A percentile compares a stretch with the other conserved stretches of the same genome.
phyloP scores from a whole-genome alignment of 2,113 vertebrate species.

The Tetraodon nigroviridis region DNA sequence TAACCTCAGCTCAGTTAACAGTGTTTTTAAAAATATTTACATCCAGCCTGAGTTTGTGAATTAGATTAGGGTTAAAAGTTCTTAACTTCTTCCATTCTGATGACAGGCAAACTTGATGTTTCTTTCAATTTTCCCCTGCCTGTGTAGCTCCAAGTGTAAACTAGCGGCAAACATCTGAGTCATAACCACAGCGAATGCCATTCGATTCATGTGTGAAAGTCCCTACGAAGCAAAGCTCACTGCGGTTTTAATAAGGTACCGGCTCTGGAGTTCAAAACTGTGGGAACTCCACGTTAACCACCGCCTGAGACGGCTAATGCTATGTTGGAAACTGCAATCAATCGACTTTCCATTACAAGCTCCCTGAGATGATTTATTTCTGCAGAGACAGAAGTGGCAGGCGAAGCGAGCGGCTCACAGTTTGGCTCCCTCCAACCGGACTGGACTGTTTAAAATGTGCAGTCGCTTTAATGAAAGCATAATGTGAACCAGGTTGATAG shows the following conservation, averaged over 20 bases:
- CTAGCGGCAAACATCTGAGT: constrained; percentile 56
- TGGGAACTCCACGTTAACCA: constrained; percentile 32
- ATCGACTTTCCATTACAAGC: constrained; percentile 63
- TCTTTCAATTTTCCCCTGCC: neutral
- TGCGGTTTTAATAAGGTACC: constrained; percentile 48
- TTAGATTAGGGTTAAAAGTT: neutral
- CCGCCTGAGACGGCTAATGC: constrained; percentile 24
- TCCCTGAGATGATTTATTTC: constrained; percentile 52
- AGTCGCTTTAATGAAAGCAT: constrained; percentile 68
- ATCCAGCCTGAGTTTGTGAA: too few relatives aligned
- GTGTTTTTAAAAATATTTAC: neutral
- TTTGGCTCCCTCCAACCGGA: constrained; percentile 35
- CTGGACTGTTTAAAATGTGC: constrained; percentile 53
- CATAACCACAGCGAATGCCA: constrained; percentile 55
- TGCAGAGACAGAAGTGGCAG: constrained; percentile 44
- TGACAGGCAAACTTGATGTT: neutral
- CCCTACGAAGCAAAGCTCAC: constrained; percentile 16
- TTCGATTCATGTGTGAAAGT: constrained; percentile 57
- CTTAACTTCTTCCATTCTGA: neutral
- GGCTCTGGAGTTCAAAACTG: constrained; percentile 22
- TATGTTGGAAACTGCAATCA: constrained; percentile 60
- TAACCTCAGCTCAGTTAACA: neutral
- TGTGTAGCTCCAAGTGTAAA: constrained; percentile 32
- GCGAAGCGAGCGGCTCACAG: constrained; percentile 31
- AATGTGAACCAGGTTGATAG: constrained; percentile 63